A percentile compares a stretch with the other conserved stretches of the same genome.
Evolutionary conservation across 2,797 vertebrate species (phyloP).

Genomic region (Hybognathus amarus): DNA sequence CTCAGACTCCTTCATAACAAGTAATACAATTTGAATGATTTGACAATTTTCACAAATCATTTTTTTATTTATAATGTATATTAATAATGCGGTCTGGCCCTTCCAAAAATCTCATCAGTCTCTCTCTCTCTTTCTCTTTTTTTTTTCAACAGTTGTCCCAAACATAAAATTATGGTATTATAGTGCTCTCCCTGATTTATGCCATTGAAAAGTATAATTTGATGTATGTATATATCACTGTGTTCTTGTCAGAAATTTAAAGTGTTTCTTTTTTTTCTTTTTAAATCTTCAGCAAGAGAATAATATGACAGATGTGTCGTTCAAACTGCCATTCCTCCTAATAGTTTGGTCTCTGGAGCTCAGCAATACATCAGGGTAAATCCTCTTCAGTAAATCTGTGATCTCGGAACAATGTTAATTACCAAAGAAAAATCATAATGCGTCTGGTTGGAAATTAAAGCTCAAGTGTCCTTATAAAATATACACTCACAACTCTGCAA

Average conservation of each 20-base stretch:
- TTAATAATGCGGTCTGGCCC: slow-evolving; percentile 12
- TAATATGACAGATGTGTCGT: slow-evolving; percentile 11
- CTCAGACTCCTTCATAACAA: not conserved
- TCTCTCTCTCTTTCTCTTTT: too few species aligned
- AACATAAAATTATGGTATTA: not conserved
- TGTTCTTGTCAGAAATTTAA: slow-evolving; percentile 1
- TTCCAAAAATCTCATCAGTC: not conserved
- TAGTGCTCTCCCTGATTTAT: not conserved
- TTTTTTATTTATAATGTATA: slow-evolving; percentile 24
- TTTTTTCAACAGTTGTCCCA: not conserved
- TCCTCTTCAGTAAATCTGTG: slow-evolving; percentile 12
- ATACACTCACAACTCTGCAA: not conserved
- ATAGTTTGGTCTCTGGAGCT: slow-evolving; percentile 15
- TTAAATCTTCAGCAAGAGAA: not conserved
- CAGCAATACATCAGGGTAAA: not conserved
- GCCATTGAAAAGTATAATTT: not conserved
- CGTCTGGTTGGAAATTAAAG: not conserved
- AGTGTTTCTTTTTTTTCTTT: not conserved
- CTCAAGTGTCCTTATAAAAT: slow-evolving; percentile 3
- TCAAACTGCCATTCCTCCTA: slow-evolving; percentile 14
- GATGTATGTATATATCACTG: not conserved
- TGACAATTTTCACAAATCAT: slow-evolving; percentile 14
- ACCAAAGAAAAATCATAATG: not conserved
- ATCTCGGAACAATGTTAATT: slow-evolving; percentile 17
- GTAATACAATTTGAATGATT: slow-evolving; percentile 13